Evolutionary conservation across 2,888 invertebrate species (phyloP).

Genomic region (Cloeon dipterum): DNA sequence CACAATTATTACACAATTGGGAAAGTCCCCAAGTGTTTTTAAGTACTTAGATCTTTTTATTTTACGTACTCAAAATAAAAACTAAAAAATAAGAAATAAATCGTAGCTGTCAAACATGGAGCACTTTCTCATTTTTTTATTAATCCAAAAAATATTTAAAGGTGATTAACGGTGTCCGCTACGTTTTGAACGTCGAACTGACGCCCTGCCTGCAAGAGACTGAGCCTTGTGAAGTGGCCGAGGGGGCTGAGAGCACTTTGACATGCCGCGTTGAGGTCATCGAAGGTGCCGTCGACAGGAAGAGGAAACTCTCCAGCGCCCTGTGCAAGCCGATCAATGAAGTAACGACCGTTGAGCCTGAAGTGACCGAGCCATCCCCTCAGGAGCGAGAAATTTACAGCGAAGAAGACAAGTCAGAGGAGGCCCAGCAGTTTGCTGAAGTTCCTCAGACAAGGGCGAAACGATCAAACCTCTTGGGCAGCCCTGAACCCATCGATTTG

Average conservation of each 20-base stretch:
- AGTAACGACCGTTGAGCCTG: no score
- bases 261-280: background rate
- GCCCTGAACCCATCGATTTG: slow-evolving; percentile 9
- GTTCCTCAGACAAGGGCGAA: slow-evolving; percentile 5
- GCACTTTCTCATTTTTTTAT: no score
- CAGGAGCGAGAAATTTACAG: slow-evolving; percentile 3
- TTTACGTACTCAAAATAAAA: no score
- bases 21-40: no score
- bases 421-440: background rate
- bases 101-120: no score
- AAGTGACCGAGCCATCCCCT: background rate
- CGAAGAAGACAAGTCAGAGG: slow-evolving; percentile 5
- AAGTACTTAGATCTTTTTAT: no score
- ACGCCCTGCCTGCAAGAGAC: background rate
- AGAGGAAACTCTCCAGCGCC: background rate
- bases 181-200: background rate
- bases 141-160: no score
- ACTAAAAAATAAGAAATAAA: no score
- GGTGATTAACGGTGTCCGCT: background rate
- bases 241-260: background rate
- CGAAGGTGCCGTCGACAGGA: background rate
- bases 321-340: background rate
- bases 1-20: no score
- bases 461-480: slow-evolving; percentile 7
- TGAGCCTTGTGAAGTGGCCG: background rate